Evolutionary conservation across 2,888 invertebrate genomes (phyloP), one percentile per base, ranked within the genome.

Genomic region (Drosophila ezoana): DNA sequence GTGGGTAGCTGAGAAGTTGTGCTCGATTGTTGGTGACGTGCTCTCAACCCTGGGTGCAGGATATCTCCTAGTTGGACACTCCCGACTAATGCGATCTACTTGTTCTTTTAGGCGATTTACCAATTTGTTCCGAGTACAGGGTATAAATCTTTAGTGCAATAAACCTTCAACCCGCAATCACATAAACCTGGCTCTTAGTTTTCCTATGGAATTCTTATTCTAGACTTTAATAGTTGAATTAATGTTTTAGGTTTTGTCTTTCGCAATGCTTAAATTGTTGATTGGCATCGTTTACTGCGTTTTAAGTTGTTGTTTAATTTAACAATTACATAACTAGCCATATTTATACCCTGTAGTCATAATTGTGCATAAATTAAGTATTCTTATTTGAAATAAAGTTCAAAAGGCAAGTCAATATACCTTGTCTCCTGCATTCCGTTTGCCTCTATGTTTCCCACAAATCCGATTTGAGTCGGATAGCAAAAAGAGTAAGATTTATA

Each of bases 271-370:
- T 56, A 54, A 76, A 75, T 60, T 60, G 63, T 43, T 56, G 60
- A 76, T 76, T 64, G 54, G 13, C 38, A 64, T 59, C 76, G 54
- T 49, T 58, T 72, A 61, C 4, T 41, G 54, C 35, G 38, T 47
- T 44, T 52, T 72, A 62, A 58, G 68, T 71, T 47, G 8, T 8
- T 47, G 66, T 67, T 60, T 58, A 52, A 52, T 63, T 63, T 52
- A 67, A 62, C 48, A 76, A 62, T 58, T 66, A 43, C 38, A 70
- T 58, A 58, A 37, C 14, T 28, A 68, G 62, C 20, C 38, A 43
- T 57, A 49, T 5, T 1, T 1, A 61, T 54, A 59, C 64, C 59
- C 56, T 48, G 20, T 48, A 51, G 2, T n/a, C 13, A 49, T 57
- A n/a, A 16, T 16, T 52, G 10, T 14, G 11, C 41, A 16, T 3